Base-by-base conservation (phyloP, 2,888 invertebrate genomes). In the Tinea semifulvella region DNA sequence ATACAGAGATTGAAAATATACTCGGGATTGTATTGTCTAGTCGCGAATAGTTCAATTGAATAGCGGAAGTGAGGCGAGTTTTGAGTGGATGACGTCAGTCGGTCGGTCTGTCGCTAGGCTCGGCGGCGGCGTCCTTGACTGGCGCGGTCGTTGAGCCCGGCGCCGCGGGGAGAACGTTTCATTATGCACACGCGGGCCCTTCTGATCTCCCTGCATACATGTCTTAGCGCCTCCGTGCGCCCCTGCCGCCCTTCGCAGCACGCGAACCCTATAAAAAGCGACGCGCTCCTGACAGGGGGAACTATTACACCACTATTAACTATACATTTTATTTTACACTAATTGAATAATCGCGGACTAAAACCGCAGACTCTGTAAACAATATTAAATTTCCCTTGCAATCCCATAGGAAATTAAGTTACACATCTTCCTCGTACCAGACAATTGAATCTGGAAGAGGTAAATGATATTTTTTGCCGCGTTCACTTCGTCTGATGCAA, bases 381-480 rank as follows among this genome's bases (percentile, higher is more conserved):
- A 27, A 7, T 27, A 27, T 27, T 27, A 27, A 27, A 27, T 27
- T 27, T 27, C 4, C n/a, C n/a, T 27, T 11, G 55, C 54, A 58
- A 62, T 71, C 70, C 73, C 69, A 56, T 52, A 73, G 72, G 72
- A 72, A 73, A 75, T 38, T 45, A 43, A 27, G 28, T 40, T 19
- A 68, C 63, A 62, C 63, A 60, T 63, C 58, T 58, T 54, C 55
- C 57, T 51, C 54, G 54, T 57, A 50, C 55, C 56, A 60, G 63
- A 69, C 68, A 65, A 68, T 69, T 66, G 64, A 65, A 66, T 69
- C 62, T 63, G 58, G 52, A 53, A 55, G 55, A 61, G 54, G 63
- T 58, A 63, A 70, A 70, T 66, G 61, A 60, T 66, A 65, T 69
- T 68, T 71, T 70, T 69, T 68, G 61, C 58, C 54, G 54, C 58